Percentiles rank a stretch among this genome's conserved stretches.
Evolutionary conservation across 2,797 vertebrate genomes (phyloP).

Genomic region (Otus scops): DNA sequence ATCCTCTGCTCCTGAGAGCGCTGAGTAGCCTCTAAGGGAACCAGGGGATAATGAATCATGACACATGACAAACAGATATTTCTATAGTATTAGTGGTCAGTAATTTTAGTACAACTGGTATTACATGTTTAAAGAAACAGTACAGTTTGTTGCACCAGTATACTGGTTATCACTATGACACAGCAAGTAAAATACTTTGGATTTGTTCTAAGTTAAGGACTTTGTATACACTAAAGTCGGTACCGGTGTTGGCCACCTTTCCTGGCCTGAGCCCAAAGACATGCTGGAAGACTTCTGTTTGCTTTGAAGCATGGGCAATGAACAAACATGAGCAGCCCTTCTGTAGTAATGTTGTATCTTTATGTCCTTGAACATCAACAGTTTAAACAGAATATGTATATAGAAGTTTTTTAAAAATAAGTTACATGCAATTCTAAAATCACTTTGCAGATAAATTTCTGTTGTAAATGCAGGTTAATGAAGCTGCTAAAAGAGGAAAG

Average conservation of each 20-base stretch:
- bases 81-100: neutral
- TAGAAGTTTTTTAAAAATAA: neutral
- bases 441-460: neutral
- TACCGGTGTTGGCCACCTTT: neutral
- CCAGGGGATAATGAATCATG: neutral
- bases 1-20: neutral
- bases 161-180: neutral
- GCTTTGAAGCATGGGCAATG: neutral
- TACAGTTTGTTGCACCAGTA: neutral
- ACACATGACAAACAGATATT: neutral
- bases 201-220: neutral
- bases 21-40: neutral
- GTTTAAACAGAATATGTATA: neutral
- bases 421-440: neutral
- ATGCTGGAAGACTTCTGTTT: neutral
- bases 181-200: neutral
- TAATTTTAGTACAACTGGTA: neutral
- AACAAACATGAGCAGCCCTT: neutral
- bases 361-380: neutral
- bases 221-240: neutral
- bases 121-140: neutral
- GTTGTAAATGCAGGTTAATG: conserved; percentile 83
- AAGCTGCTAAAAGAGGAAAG: conserved; percentile 85
- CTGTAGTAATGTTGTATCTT: neutral
- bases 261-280: neutral